Evolutionary conservation across 2,888 invertebrate genomes (phyloP), one percentile per base, ranked within the genome.

Genomic region (Drosophila borealis): DNA sequence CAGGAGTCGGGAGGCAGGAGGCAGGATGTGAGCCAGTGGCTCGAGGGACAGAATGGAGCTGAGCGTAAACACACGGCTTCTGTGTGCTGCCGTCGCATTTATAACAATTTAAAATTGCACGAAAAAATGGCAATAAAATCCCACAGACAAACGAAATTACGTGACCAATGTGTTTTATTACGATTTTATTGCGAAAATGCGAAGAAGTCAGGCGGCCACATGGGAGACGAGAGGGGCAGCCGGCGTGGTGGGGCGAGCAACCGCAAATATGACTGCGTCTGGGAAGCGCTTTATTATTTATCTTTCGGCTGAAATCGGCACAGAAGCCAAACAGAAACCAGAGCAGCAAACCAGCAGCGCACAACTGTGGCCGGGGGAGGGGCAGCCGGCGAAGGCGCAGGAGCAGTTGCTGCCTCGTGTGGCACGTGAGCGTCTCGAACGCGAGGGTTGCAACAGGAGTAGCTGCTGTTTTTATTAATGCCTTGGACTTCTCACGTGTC

Each of bases 91-190:
- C 76, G 68, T 80, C 89, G 79, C 90, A 91, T 91, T 91, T 90
- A 91, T 91, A 90, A 89, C 90, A 91, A 91, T 91, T 91, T 89
- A 86, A 90, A 90, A 89, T 85, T 82, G 85, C 77, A 72, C 74
- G 77, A 81, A 85, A 86, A 85, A 81, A 81, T 85, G 89, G 90
- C 91, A 91, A 92, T 92, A 92, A 92, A 92, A 91, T 91, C 91
- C 91, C 91, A 90, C 90, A 91, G 90, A 91, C 91, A 91, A 91
- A 91, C 89, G 89, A 89, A 91, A 91, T 91, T 91, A 92, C 92
- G 92, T 92, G 92, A 92, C 92, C 91, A 91, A 92, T 91, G 91
- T 91, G 89, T 91, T 91, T 91, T 92, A 92, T 92, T 91, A 90
- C 91, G 89, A 91, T 91, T 92, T 91, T 91, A 91, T 91, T 89